These are phyloP conservation scores for Graptemys geographica DNA, from an alignment of 2,797 vertebrate species.

Conservation along the genomic window DNA sequence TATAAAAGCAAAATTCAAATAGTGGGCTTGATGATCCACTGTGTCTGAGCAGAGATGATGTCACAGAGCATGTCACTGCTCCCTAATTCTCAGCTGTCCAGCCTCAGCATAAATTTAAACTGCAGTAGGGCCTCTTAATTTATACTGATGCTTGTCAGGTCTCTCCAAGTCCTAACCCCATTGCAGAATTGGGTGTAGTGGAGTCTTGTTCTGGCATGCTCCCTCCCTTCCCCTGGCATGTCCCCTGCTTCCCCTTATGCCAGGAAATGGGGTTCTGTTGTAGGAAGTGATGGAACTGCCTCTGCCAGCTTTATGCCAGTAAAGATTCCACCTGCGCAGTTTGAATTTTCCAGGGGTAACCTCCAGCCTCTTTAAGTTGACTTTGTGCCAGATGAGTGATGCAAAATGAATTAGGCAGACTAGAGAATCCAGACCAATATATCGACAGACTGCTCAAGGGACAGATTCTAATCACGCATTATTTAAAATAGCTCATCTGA, in stretches of 20 bases:
- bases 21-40: not conserved
- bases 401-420: constrained; percentile 62
- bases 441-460: constrained; percentile 39
- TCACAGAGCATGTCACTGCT: not conserved
- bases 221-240: not conserved
- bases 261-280: not conserved
- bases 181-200: not conserved
- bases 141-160: not conserved
- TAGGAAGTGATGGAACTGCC: not conserved
- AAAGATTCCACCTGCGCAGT: not conserved
- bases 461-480: constrained; percentile 42
- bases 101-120: not conserved
- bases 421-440: constrained; percentile 31
- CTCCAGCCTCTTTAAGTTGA: constrained; percentile 38
- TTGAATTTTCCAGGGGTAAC: constrained; percentile 17
- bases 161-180: not conserved
- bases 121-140: not conserved
- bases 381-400: constrained; percentile 41
- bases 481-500: constrained; percentile 56
- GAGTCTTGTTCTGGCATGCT: not conserved
- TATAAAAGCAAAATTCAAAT: not conserved
- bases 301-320: not conserved
- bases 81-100: too few relatives aligned
- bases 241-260: not conserved
- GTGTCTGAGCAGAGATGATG: not conserved